These are phyloP conservation scores for Phthorimaea operculella DNA, from an alignment of 1,140 invertebrate species.

Conservation along the genomic window DNA sequence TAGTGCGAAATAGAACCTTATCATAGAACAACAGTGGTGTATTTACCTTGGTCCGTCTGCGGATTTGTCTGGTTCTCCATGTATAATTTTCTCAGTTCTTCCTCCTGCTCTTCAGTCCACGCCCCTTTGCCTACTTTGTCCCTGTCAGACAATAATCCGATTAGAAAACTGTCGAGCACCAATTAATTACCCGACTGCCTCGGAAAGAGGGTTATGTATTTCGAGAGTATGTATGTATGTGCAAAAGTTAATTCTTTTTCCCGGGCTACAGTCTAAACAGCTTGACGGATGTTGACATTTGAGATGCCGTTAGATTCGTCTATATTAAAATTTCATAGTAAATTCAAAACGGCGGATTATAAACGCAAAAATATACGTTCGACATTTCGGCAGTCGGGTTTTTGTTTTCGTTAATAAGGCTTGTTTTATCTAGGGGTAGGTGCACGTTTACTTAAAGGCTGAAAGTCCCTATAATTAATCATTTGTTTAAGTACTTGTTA, in stretches of 20 bases:
- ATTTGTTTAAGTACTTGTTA: neutral
- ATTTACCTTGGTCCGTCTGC: slow-evolving; percentile 70
- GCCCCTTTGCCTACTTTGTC: slow-evolving; percentile 52
- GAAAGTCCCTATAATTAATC: slow-evolving; percentile 10
- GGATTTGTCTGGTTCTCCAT: slow-evolving; percentile 84
- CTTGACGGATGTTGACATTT: too few species aligned
- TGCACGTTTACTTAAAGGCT: neutral
- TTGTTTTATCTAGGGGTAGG: neutral
- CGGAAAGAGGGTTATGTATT: too few species aligned
- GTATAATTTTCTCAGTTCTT: slow-evolving; percentile 82
- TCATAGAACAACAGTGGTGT: neutral
- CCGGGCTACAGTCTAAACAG: too few species aligned
- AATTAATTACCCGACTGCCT: neutral
- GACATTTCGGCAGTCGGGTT: too few species aligned
- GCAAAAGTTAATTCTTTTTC: too few species aligned
- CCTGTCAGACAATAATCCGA: slow-evolving; percentile 12
- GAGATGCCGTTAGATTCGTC: too few species aligned
- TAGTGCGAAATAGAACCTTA: neutral
- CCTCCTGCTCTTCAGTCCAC: slow-evolving; percentile 90
- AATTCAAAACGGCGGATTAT: too few species aligned
- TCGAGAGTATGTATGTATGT: too few species aligned
- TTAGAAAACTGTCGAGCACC: neutral
- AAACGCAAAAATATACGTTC: too few species aligned
- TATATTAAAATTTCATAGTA: too few species aligned
- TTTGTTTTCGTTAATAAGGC: too few species aligned